Evolutionary conservation across 2,888 invertebrate genomes (phyloP), one percentile per base, ranked within the genome.

Genomic region (Nectonema munidae): DNA sequence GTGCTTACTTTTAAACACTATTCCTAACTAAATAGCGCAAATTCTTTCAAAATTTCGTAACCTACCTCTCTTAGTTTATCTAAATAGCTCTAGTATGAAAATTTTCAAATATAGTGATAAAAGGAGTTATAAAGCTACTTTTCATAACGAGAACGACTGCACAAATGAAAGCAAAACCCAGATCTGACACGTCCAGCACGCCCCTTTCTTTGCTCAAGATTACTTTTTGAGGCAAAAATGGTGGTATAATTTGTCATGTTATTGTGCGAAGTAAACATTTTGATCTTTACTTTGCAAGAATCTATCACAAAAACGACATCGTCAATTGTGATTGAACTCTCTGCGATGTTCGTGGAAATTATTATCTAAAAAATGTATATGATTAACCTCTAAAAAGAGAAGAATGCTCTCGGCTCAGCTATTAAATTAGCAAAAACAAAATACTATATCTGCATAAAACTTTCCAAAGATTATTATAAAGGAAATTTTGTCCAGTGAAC

Each of bases 191-290:
- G 69, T 14, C 95, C 95, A 2, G 89, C 89, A 17, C 95, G 66
- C 0, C 81, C 95, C 52, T 73, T 70, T 3, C 83, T 62, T 61
- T 95, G 95, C 53, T 81, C 77, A 42, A 89, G 56, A 57, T 86
- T 89, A 1, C 83, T 79, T 52, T 66, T 68, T 43, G 79, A 77
- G 0, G 83, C 83, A 61, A 61, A 62, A n/a, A 61, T 81, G 0
- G 86, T 86, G 1, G 83, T 83, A 52, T 86, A 89, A 49, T 81
- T 81, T 0, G 86, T 86, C 71, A 95, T 75, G 54, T 95, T 89
- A 55, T 89, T 95, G 55, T 86, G 83, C 0, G 83, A 77, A 0
- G 86, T 86, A 52, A 86, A 89, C 51, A 86, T 62, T 52, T 89
- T 86, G 68, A 86, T 76, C 54, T 86, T 81, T 0, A 79, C 74